Percentiles rank a stretch among this genome's conserved stretches.
phyloP scores from a whole-genome alignment of 2,113 vertebrate genomes.

The Tinamus guttatus region DNA sequence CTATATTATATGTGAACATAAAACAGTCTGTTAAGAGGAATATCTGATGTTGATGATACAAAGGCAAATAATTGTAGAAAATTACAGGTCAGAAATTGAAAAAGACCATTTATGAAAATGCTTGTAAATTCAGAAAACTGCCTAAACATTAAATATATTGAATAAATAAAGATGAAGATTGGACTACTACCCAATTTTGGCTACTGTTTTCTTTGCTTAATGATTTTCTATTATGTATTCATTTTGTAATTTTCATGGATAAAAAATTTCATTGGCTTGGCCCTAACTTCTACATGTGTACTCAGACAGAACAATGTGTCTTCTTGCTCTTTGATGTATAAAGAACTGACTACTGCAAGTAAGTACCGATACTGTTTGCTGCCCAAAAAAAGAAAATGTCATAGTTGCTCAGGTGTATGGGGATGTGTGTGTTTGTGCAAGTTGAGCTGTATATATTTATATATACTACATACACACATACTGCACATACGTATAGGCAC shows the following conservation, averaged over 20 bases:
- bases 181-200: background rate
- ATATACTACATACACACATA: no score
- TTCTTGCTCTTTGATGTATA: background rate
- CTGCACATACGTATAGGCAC: no score
- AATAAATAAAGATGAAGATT: conserved; percentile 14
- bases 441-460: background rate
- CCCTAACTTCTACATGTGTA: background rate
- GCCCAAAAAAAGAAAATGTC: background rate
- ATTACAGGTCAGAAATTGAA: conserved; percentile 31
- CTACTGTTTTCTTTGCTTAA: background rate
- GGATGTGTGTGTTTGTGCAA: background rate
- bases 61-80: conserved; percentile 7
- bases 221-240: background rate
- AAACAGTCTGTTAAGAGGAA: background rate
- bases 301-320: background rate
- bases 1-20: conserved; percentile 10
- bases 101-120: background rate
- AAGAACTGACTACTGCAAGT: background rate
- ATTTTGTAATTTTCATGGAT: background rate
- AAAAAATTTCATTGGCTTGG: background rate
- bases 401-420: background rate
- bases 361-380: background rate
- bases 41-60: background rate
- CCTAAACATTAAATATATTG: background rate
- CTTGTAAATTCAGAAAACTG: conserved; percentile 9